Evolutionary conservation across 2,888 invertebrate genomes (phyloP).

Genomic region (Diplolepis rosae): DNA sequence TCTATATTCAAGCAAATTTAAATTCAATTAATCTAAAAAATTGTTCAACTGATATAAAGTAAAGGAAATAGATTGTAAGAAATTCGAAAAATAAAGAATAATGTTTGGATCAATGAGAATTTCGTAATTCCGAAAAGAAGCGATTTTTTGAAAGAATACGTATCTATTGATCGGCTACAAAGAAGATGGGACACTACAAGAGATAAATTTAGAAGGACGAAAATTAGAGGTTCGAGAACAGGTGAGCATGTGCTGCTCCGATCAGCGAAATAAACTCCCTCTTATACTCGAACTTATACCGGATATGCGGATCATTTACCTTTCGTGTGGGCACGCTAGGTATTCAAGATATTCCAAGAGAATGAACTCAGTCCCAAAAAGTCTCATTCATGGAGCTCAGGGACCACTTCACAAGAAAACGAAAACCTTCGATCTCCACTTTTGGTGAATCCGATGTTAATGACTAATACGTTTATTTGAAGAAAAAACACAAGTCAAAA

Average conservation of each 20-base stretch:
- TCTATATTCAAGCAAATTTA: too few relatives aligned
- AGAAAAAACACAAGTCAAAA: slow-evolving; percentile 13
- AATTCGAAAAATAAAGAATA: too few relatives aligned
- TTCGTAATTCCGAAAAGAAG: slow-evolving; percentile 31
- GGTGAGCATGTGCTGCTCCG: slow-evolving; percentile 53
- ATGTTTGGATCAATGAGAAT: neutral
- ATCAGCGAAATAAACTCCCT: slow-evolving; percentile 32
- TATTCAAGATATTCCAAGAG: slow-evolving; percentile 45
- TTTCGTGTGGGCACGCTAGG: slow-evolving; percentile 49
- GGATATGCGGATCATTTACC: slow-evolving; percentile 69
- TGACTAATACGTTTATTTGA: slow-evolving; percentile 9
- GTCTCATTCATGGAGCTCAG: slow-evolving; percentile 42
- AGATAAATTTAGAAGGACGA: slow-evolving; percentile 45
- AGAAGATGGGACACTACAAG: slow-evolving; percentile 6
- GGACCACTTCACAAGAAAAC: neutral
- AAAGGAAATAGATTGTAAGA: too few relatives aligned
- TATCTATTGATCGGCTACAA: slow-evolving; percentile 19
- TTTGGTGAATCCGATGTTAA: neutral
- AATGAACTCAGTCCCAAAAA: slow-evolving; percentile 43
- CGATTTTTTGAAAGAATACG: slow-evolving; percentile 34
- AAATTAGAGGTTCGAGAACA: slow-evolving; percentile 57
- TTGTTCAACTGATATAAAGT: too few relatives aligned
- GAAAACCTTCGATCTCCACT: slow-evolving; percentile 11
- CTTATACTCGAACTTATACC: too few relatives aligned
- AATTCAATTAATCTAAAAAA: too few relatives aligned